These are phyloP conservation scores for Tetanocera ferruginea DNA, from an alignment of 2,888 invertebrate species.

Conservation along the genomic window DNA sequence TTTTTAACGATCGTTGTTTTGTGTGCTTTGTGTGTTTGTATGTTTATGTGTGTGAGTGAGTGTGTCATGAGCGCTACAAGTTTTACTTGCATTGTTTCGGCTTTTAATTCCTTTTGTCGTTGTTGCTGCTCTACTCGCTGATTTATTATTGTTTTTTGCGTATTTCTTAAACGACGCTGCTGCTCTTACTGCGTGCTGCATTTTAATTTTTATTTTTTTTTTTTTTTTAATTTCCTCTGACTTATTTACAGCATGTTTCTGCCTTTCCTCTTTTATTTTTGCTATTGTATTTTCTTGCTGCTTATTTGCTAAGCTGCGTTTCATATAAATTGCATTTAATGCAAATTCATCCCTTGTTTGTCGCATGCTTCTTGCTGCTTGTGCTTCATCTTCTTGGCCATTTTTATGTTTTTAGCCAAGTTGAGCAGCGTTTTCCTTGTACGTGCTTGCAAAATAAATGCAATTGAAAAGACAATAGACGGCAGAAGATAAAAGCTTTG, in stretches of 20 bases:
- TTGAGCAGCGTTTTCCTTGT: constrained; percentile 22
- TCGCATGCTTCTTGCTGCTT: not conserved
- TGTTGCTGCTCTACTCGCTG: not conserved
- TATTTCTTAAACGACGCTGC: not conserved
- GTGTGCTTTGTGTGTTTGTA: constrained; percentile 9
- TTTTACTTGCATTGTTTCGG: constrained; percentile 14
- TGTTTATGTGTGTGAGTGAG: not conserved
- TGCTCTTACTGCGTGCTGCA: constrained; percentile 10
- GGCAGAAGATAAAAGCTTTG: not conserved
- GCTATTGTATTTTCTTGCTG: not conserved
- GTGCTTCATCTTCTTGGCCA: not conserved
- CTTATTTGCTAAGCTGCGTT: not conserved
- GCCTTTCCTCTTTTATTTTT: not conserved
- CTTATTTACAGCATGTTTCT: not conserved
- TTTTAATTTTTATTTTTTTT: constrained; percentile 6
- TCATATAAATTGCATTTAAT: not conserved
- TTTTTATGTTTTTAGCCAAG: constrained; percentile 18
- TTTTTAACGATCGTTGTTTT: not conserved
- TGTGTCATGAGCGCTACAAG: constrained; percentile 6
- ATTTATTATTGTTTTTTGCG: not conserved
- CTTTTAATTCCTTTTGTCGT: not conserved
- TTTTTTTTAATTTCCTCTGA: not conserved
- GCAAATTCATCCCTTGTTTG: not conserved
- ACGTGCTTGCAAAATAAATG: constrained; percentile 32
- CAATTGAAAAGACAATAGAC: not conserved